Evolutionary conservation across 2,797 vertebrate genomes (phyloP).

Genomic region (Danionella dracula): DNA sequence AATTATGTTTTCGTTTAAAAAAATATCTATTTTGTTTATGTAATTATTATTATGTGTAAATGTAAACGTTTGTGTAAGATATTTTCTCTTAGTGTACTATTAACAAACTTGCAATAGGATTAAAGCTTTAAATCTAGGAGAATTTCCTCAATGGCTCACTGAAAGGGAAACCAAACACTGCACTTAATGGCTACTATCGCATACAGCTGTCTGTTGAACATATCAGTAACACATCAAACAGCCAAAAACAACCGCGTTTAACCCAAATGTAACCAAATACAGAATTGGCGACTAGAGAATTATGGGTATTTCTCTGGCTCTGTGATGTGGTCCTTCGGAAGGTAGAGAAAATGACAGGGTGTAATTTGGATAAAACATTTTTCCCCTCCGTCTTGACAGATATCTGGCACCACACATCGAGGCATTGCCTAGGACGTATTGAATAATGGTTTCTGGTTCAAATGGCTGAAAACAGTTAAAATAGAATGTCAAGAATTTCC

Average conservation of each 20-base stretch:
- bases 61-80: too few relatives aligned
- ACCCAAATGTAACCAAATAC: constrained; percentile 61
- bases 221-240: constrained; percentile 55
- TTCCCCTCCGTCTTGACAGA: constrained; percentile 63
- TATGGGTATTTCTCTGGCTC: constrained; percentile 59
- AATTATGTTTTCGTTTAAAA: too few relatives aligned
- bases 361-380: constrained; percentile 54
- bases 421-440: constrained; percentile 39
- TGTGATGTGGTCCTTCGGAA: constrained; percentile 67
- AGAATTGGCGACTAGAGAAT: constrained; percentile 57
- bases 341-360: constrained; percentile 72
- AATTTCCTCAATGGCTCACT: too few relatives aligned
- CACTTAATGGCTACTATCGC: constrained; percentile 55
- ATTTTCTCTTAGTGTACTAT: too few relatives aligned
- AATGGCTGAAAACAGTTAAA: constrained; percentile 40
- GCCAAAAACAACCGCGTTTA: constrained; percentile 51
- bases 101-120: too few relatives aligned
- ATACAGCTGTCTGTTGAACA: constrained; percentile 47
- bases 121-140: too few relatives aligned
- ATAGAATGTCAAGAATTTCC: constrained; percentile 49
- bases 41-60: too few relatives aligned
- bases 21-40: too few relatives aligned
- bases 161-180: not conserved
- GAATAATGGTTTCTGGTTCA: constrained; percentile 52
- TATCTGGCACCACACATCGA: constrained; percentile 55